phyloP scores from a whole-genome alignment of 2,888 invertebrate species.

The Leptogaster cylindrica region DNA sequence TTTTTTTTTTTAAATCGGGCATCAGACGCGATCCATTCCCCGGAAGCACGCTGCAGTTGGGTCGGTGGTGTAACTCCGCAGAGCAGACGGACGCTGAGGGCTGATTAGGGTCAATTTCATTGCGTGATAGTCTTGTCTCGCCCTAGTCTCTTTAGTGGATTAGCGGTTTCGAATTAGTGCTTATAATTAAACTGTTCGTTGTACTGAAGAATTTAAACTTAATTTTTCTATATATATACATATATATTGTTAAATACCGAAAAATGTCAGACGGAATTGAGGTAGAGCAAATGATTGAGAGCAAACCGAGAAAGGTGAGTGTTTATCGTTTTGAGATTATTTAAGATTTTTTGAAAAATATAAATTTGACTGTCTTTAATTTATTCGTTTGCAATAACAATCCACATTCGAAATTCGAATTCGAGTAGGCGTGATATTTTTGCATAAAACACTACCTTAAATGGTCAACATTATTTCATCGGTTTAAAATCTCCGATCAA shows the following conservation, averaged over 20 bases:
- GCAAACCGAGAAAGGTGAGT: conserved; percentile 71
- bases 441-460: no score
- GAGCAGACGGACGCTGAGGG: background rate
- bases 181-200: background rate
- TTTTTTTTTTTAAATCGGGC: background rate
- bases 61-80: conserved; percentile 4
- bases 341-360: conserved; percentile 1
- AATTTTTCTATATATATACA: background rate
- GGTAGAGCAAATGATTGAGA: conserved; percentile 70
- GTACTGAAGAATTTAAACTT: background rate
- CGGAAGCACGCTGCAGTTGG: conserved; percentile 23
- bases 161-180: background rate
- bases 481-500: no score
- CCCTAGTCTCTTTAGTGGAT: background rate
- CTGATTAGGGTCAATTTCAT: background rate
- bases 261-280: conserved; percentile 67
- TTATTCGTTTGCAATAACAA: no score
- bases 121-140: background rate
- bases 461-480: no score
- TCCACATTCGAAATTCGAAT: no score
- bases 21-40: conserved; percentile 20
- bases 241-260: conserved; percentile 1
- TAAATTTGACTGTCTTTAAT: no score
- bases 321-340: no score
- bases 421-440: no score